Base-by-base conservation (phyloP, 64 coral and sea anemone genomes). In the Actinia tenebrosa region DNA sequence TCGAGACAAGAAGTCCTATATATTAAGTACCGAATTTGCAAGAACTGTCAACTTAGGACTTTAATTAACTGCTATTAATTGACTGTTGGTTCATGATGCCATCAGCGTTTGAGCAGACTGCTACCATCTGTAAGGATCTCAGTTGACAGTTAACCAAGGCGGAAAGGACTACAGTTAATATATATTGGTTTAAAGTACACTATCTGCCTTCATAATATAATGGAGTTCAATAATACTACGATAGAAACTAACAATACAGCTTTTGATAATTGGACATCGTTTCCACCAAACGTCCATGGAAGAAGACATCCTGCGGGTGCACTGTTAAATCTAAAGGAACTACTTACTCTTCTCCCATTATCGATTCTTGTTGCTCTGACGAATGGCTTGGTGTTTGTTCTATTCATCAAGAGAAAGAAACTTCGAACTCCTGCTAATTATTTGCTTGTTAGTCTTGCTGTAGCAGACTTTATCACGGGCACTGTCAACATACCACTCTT, bases 391-490 rank as follows among this genome's bases (percentile, higher is more conserved):
- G 93, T 95, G 30, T 89, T 95, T 26, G 23, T 86, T 25, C 62
- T 95, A 4, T 95, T 95, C 45, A 47, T 42, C 45, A 85, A 42
- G 17, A 79, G n/a, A 46, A 91, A 86, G 82, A 46, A 3, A 13
- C 75, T 95, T 14, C 71, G 93, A 0, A 95, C 56, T 37, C 44
- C 93, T 19, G 64, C 89, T 11, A 95, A 91, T 63, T 91, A 86
- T 58, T 44, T 91, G 16, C 83, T 91, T 14, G 60, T 91, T 17
- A 91, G 93, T 17, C 82, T 95, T 3, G 89, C 93, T 10, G 56
- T 91, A 4, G 88, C 88, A 13, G 93, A 95, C 82, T 91, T 95
- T 15, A 43, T 91, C 10, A 95, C 86, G 27, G 93, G 93, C 8
- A 8, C 77, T 26, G 18, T 95, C n/a, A 89, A 75, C 43, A 89